These are phyloP conservation scores for Clarias macrocephalus DNA, from an alignment of 2,113 vertebrate species.

Conservation along the genomic window DNA sequence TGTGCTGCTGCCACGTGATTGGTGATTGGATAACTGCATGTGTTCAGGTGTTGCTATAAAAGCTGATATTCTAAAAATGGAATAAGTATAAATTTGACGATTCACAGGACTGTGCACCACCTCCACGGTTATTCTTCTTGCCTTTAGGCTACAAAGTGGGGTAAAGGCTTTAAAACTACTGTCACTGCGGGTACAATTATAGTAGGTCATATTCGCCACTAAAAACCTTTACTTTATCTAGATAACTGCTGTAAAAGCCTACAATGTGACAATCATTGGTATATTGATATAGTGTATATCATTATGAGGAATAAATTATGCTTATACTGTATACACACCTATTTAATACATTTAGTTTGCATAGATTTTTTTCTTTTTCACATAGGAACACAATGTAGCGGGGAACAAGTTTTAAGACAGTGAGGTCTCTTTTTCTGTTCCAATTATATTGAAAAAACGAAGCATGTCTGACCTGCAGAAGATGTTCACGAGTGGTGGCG, in stretches of 20 bases:
- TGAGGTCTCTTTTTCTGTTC: background rate
- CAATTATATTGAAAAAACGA: background rate
- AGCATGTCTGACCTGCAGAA: slow-evolving; percentile 68
- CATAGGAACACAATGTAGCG: too few species aligned
- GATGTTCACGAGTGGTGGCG: slow-evolving; percentile 71
- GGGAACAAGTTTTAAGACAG: too few species aligned
- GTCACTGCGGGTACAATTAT: background rate
- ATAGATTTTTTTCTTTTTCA: too few species aligned
- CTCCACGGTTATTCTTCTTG: too few species aligned
- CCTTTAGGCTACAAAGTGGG: too few species aligned
- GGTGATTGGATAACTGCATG: too few species aligned
- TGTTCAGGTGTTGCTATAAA: too few species aligned
- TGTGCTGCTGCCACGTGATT: too few species aligned
- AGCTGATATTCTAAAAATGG: too few species aligned
- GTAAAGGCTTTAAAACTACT: too few species aligned
- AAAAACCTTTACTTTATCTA: background rate
- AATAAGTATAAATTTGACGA: too few species aligned
- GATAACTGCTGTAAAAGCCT: background rate
- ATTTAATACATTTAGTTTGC: background rate
- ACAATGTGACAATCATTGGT: background rate
- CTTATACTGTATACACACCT: background rate
- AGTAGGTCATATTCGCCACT: background rate
- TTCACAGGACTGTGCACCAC: too few species aligned
- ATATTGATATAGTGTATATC: background rate
- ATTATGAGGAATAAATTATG: background rate